These are phyloP conservation scores for Calephelis nemesis DNA, from an alignment of 1,140 invertebrate genomes.

Conservation along the genomic window DNA sequence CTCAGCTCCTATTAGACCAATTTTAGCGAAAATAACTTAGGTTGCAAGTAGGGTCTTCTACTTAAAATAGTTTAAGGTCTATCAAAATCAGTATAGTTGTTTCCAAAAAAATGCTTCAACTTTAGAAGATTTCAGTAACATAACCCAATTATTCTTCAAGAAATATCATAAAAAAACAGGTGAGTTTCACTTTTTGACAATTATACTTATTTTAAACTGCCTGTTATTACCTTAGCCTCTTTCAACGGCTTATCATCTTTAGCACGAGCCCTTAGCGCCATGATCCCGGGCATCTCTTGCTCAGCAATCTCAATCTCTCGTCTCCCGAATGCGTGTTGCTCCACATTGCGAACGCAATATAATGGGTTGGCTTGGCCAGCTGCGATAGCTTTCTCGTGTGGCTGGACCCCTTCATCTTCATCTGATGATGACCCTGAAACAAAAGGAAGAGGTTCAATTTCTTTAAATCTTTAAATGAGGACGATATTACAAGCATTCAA, in stretches of 20 bases:
- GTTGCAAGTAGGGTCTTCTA: too few relatives aligned
- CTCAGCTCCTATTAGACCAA: too few relatives aligned
- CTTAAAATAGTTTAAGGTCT: too few relatives aligned
- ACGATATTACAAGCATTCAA: too few relatives aligned
- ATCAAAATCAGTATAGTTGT: too few relatives aligned
- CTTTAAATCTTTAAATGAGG: too few relatives aligned
- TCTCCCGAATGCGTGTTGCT: conserved; percentile 94
- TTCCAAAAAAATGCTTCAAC: too few relatives aligned
- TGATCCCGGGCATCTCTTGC: conserved; percentile 99
- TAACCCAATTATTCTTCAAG: not conserved
- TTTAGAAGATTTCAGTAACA: too few relatives aligned
- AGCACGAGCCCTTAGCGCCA: conserved; percentile 94
- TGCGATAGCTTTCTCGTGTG: conserved; percentile 92
- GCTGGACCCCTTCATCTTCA: conserved; percentile 80
- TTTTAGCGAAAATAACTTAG: too few relatives aligned
- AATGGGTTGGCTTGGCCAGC: conserved; percentile 89
- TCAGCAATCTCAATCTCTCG: conserved; percentile 99
- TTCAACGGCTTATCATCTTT: conserved; percentile 96
- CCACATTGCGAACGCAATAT: conserved; percentile 95
- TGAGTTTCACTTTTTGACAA: too few relatives aligned
- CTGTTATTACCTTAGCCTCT: conserved; percentile 87
- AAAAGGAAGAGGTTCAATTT: not conserved
- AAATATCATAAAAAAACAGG: not conserved
- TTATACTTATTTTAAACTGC: too few relatives aligned
- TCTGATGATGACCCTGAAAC: conserved; percentile 74